Conservation (phyloP, 2,797 vertebrate genomes). For the Anguilla obscura region DNA sequence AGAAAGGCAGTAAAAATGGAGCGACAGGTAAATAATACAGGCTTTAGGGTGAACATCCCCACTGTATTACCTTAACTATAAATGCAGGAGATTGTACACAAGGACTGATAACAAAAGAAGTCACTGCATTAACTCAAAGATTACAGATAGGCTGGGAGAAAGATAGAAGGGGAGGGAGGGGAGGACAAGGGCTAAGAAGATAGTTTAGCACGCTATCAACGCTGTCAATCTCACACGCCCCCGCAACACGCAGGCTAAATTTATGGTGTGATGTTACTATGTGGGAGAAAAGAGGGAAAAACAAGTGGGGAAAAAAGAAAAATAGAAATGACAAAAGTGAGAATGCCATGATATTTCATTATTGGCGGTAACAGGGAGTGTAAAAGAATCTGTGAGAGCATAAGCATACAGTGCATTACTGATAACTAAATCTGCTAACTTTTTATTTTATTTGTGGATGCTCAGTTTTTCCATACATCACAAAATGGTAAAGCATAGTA, state of each 20-base stretch:
- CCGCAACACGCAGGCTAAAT: neutral
- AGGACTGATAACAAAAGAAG: neutral
- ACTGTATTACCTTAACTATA: neutral
- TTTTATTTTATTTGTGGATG: neutral
- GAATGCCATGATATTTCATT: neutral
- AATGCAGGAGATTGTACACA: neutral
- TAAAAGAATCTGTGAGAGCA: neutral
- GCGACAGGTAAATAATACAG: neutral
- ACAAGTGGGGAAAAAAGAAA: neutral
- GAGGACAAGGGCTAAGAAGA: neutral
- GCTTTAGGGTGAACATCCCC: neutral
- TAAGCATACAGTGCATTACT: too few relatives aligned
- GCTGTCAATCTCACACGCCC: neutral
- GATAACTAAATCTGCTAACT: too few relatives aligned
- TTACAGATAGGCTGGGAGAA: neutral
- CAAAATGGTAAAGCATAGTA: neutral
- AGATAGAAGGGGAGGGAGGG: neutral
- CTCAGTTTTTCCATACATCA: neutral
- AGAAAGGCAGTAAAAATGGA: neutral
- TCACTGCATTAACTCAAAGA: slow-evolving; percentile 3
- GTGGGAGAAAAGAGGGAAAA: neutral
- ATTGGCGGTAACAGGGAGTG: neutral
- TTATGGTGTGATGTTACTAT: neutral
- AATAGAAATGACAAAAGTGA: neutral
- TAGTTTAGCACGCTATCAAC: neutral